phyloP scores from a whole-genome alignment of 30 jellyfish, hydroid and myxozoan species.

The Turritopsis rubra region DNA sequence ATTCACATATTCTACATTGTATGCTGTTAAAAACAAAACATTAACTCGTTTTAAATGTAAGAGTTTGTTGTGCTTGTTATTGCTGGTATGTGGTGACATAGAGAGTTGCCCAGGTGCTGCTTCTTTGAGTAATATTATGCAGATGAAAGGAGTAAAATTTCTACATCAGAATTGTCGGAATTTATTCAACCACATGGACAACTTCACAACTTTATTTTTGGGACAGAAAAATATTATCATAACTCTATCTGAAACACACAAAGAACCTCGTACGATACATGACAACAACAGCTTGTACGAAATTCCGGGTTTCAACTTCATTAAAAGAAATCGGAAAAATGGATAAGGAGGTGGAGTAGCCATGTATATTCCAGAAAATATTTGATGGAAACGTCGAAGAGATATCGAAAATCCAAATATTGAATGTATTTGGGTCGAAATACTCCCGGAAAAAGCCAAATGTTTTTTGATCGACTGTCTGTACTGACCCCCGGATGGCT shows the following conservation, averaged over 20 bases:
- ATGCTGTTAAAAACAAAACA: too few species aligned
- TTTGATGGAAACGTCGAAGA: background rate
- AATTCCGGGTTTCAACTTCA: background rate
- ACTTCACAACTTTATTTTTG: background rate
- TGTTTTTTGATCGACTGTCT: slow-evolving; percentile 14
- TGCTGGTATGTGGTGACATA: background rate
- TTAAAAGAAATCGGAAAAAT: background rate
- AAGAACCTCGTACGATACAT: background rate
- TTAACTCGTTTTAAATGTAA: too few species aligned
- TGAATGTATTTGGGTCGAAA: background rate
- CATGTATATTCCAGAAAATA: background rate
- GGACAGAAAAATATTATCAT: background rate
- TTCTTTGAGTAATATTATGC: too few species aligned
- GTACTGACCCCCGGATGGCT: background rate
- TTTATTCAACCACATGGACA: background rate
- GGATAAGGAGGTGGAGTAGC: background rate
- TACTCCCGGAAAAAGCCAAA: background rate
- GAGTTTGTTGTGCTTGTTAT: too few species aligned
- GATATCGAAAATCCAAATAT: background rate
- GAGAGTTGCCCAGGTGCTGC: background rate
- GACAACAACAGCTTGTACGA: background rate
- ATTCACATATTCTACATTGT: too few species aligned
- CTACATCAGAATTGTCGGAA: background rate
- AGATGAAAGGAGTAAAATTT: background rate
- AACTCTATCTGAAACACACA: background rate